Evolutionary conservation across 2,888 invertebrate species (phyloP).

Genomic region (Hypercompe scribonia): DNA sequence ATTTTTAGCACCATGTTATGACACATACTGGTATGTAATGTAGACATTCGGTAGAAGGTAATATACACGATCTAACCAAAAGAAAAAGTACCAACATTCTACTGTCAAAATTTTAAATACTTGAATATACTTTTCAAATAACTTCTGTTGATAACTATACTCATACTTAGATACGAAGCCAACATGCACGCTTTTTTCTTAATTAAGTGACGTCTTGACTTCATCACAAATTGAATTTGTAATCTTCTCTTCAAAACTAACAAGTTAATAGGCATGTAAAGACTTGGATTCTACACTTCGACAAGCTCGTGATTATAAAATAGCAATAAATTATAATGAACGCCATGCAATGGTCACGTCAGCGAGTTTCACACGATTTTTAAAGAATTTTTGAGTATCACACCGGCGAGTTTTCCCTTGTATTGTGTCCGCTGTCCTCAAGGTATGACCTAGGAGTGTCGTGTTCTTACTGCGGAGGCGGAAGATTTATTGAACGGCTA

Average conservation of each 20-base stretch:
- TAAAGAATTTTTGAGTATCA: conserved; percentile 25
- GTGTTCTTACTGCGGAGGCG: conserved; percentile 65
- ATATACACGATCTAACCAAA: neutral
- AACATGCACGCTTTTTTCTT: neutral
- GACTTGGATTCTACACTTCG: conserved; percentile 18
- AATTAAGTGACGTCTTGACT: conserved; percentile 9
- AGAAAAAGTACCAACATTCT: neutral
- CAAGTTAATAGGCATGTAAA: conserved; percentile 25
- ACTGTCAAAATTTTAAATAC: neutral
- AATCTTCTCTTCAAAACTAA: conserved; percentile 19
- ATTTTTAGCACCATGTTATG: no score
- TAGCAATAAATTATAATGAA: conserved; percentile 29
- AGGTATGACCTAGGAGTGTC: conserved; percentile 50
- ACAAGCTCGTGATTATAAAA: conserved; percentile 25
- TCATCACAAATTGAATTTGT: conserved; percentile 16
- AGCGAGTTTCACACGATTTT: conserved; percentile 30
- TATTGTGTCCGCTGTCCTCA: conserved; percentile 47
- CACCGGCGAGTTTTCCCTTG: conserved; percentile 49
- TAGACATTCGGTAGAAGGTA: neutral
- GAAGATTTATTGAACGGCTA: conserved; percentile 77
- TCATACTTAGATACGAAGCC: neutral
- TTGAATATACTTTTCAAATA: neutral
- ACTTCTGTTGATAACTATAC: neutral
- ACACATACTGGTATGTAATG: no score
- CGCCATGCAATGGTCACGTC: conserved; percentile 42